Evolutionary conservation across 2,113 vertebrate species (phyloP).

Genomic region (Etheostoma cragini): DNA sequence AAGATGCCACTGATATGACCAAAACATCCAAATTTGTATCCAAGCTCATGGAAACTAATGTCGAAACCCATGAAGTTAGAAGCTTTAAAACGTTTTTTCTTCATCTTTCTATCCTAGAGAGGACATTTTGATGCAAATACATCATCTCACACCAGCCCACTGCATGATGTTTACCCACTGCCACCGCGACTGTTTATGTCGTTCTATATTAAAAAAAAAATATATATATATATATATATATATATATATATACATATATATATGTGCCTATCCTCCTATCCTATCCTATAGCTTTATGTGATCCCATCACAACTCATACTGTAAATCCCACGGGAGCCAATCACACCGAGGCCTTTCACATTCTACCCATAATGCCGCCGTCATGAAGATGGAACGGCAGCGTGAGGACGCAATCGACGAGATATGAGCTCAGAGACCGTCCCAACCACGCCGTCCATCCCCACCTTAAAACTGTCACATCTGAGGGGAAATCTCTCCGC

Average conservation of each 20-base stretch:
- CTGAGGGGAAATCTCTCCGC: conserved; percentile 65
- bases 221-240: no score
- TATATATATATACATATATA: not conserved
- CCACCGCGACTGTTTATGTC: conserved; percentile 14
- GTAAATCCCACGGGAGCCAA: conserved; percentile 45
- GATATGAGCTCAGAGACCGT: conserved; percentile 61
- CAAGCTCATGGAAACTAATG: not conserved
- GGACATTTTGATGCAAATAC: not conserved
- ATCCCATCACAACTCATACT: conserved; percentile 19
- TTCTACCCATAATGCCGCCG: conserved; percentile 53
- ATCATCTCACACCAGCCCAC: conserved; percentile 1
- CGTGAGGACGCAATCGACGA: not conserved
- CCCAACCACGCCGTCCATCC: conserved; percentile 25
- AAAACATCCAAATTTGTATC: not conserved
- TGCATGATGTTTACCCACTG: conserved; percentile 1
- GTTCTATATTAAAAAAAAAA: not conserved
- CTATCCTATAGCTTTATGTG: not conserved
- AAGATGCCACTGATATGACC: not conserved
- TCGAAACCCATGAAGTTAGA: not conserved
- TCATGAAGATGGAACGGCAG: conserved; percentile 53
- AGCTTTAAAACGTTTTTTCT: not conserved
- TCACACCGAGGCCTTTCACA: conserved; percentile 38
- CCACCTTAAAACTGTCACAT: conserved; percentile 8
- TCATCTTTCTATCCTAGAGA: not conserved
- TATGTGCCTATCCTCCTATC: not conserved